These are phyloP conservation scores for Mus spretus DNA, from an alignment of 2,797 vertebrate genomes.

Conservation along the genomic window DNA sequence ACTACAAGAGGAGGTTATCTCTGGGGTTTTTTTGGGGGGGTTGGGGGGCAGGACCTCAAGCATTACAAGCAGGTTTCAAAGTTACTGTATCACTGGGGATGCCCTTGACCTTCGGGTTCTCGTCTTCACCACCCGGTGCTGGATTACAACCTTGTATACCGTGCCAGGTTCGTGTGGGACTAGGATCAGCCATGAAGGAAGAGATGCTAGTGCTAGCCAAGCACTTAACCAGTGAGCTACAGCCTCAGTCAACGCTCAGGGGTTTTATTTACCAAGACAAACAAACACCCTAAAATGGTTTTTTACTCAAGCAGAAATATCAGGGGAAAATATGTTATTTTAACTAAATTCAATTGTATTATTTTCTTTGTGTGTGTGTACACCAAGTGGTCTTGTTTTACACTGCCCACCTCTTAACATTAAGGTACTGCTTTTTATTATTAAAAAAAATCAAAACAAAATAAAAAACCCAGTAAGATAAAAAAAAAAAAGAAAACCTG, in stretches of 20 bases:
- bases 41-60: background rate
- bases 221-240: background rate
- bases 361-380: background rate
- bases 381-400: background rate
- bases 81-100: background rate
- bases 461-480: background rate
- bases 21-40: no score
- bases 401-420: background rate
- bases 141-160: background rate
- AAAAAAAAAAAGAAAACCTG: background rate
- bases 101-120: background rate
- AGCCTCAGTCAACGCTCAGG: background rate
- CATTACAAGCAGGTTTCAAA: background rate
- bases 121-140: background rate
- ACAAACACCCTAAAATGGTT: background rate
- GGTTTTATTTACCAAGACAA: background rate
- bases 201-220: background rate
- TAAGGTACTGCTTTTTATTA: background rate
- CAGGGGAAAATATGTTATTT: background rate
- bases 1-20: background rate
- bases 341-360: constrained; percentile 49
- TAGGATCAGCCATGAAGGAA: background rate
- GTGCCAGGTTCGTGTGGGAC: background rate
- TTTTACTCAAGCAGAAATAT: constrained; percentile 49
- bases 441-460: background rate